Evolutionary conservation across 1,140 invertebrate genomes (phyloP), one percentile per base, ranked within the genome.

Genomic region (Belonocnema kinseyi): DNA sequence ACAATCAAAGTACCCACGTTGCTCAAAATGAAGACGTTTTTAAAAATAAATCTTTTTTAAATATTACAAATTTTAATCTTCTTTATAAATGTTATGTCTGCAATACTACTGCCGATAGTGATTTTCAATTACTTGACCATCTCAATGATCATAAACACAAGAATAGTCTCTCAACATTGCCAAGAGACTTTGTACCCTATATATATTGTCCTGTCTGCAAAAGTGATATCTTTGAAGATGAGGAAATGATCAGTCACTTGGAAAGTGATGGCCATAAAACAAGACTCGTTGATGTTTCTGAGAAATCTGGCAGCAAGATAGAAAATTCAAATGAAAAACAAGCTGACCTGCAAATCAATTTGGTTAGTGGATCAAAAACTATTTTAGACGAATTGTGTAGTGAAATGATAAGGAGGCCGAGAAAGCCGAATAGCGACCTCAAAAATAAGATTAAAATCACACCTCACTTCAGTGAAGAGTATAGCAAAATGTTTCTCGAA

Each of bases 401-500:
- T 16, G 26, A 66, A 16, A 33, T 66, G 21, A 8, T 40, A 46
- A 66, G 26, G 17, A 66, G 33, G 3, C 61, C 4, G 1, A 66
- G 26, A 40, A 66, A n/a, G 10, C 61, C 4, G 6, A 66, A 66
- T 16, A 8, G 0, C 6, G 21, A 40, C 2, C 16, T 16, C 12
- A 61, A 61, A 16, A 66, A 40, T 4, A 51, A 77, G 3, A 73
- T 70, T 17, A 14, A 66, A 70, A 50, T 21, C 46, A 6, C 19
- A 13, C 3, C 40, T n/a, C 19, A 56, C 26, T 70, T 74, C 71
- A 73, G 50, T 50, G 13, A 51, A 19, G 0, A 56, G n/a, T 78
- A 78, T 33, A 71, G 73, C 12, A 66, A 12, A 52, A 74, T 56
- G 50, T 78, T 58, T 70, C 17, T 78, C 14, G 77, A 78, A 56